Base-by-base conservation (phyloP, 2,113 vertebrate genomes). In the Onychostoma macrolepis region DNA sequence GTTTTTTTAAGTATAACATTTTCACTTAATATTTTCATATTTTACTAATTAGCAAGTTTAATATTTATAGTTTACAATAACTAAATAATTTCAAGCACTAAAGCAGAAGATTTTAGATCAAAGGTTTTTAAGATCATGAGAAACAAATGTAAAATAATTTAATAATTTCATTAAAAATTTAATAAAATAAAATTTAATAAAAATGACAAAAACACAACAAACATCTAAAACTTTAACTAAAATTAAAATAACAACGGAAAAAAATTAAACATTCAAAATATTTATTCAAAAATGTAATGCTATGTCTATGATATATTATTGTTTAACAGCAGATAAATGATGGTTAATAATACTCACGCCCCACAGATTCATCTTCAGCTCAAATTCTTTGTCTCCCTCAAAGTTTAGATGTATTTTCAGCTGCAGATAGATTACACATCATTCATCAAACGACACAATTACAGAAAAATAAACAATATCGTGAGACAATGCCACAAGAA, bases 381-480 rank as follows among this genome's bases (percentile, higher is more conserved):
- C 94, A 94, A 99, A 99, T 89, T 98, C 95, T 87, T 99, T 99
- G 84, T 99, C 97, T 74, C 97, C 96, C 89, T 99, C 97, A 94
- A 99, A 99, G 87, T 97, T 92, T 86, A 99, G 93, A 83, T 95
- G 96, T 26, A 99, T 97, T 92, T 97, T 95, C 89, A 99, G 90
- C 97, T 99, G 69, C 67, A 10, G 9, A 30, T n/a, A 61, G 88
- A 81, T 80, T 6, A 65, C n/a, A 69, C 56, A 79, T 28, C 19
- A 17, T 26, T 65, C 6, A 81, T 36, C 3, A 36, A 6, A 48
- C 45, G 7, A 43, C n/a, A 5, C 12, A 4, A 1, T 15, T 8
- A 24, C 56, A 48, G n/a, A 48, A 26, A 67, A 6, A 4, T 24
- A 69, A 33, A 36, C 8, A 69, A 36, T 19, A 33, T 19, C 30